phyloP scores from a whole-genome alignment of 2,113 vertebrate species.

The Stigmatopora argus region DNA sequence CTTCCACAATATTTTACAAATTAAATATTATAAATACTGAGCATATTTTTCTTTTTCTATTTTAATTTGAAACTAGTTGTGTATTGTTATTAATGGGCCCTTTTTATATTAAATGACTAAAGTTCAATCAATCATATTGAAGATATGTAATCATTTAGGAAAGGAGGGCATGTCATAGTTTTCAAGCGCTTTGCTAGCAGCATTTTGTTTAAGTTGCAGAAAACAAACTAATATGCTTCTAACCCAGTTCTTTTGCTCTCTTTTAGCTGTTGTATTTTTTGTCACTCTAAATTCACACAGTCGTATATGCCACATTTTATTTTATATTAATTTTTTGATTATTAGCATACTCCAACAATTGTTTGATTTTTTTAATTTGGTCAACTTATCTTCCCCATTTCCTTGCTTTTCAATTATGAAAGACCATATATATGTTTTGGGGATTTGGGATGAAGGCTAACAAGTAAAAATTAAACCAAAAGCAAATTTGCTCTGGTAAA shows the following conservation, averaged over 20 bases:
- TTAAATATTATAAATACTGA: conserved; percentile 49
- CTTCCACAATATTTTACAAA: conserved; percentile 45
- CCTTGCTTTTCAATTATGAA: not conserved
- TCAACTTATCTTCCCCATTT: conserved; percentile 10
- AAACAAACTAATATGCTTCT: conserved; percentile 59
- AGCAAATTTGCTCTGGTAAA: not conserved
- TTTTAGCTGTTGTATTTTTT: conserved; percentile 31
- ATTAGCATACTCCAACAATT: not conserved
- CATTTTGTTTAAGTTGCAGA: conserved; percentile 51
- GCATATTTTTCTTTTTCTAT: conserved; percentile 40
- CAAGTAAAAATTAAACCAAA: not conserved
- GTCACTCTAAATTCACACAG: conserved; percentile 41
- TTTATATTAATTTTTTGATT: conserved; percentile 14
- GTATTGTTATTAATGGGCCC: conserved; percentile 28
- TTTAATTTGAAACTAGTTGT: conserved; percentile 47
- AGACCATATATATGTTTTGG: not conserved
- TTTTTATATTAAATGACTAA: conserved; percentile 22
- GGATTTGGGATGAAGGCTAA: not conserved
- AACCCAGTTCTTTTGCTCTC: conserved; percentile 9
- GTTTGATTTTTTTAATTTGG: conserved; percentile 12
- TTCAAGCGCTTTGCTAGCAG: conserved; percentile 51
- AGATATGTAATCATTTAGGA: conserved; percentile 53
- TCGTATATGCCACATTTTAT: conserved; percentile 13
- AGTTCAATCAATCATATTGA: conserved; percentile 59
- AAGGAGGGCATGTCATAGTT: conserved; percentile 52